phyloP scores from a whole-genome alignment of 2,113 vertebrate genomes.

The Phylloscopus trochilus region DNA sequence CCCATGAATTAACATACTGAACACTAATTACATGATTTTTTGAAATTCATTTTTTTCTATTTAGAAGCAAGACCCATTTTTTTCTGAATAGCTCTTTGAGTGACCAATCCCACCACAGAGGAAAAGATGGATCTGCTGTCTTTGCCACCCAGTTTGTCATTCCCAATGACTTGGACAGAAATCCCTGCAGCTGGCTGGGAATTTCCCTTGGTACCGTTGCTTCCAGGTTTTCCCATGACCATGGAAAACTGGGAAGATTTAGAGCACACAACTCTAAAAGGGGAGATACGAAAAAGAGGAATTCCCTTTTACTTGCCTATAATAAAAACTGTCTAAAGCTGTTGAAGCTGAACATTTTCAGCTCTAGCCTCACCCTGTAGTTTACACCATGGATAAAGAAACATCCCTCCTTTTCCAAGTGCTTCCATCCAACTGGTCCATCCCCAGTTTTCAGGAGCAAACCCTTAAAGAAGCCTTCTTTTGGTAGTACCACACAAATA shows the following conservation, averaged over 20 bases:
- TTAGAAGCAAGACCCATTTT: background rate
- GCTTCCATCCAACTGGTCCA: background rate
- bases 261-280: background rate
- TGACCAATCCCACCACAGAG: background rate
- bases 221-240: background rate
- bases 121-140: background rate
- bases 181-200: background rate
- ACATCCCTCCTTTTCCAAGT: background rate
- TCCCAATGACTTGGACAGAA: background rate
- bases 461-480: background rate
- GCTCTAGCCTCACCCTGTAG: background rate
- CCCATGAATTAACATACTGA: background rate
- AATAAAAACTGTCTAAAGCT: background rate
- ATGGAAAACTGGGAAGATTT: background rate
- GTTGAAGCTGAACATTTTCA: background rate
- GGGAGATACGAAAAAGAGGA: background rate
- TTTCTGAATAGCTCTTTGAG: background rate
- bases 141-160: background rate
- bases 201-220: background rate
- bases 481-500: background rate
- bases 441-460: background rate
- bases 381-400: background rate
- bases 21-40: background rate
- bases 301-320: background rate
- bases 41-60: background rate